A percentile compares a stretch with the other conserved stretches of the same genome.
These are phyloP conservation scores for Forpus xanthops DNA, from an alignment of 2,797 vertebrate species.

Conservation along the genomic window DNA sequence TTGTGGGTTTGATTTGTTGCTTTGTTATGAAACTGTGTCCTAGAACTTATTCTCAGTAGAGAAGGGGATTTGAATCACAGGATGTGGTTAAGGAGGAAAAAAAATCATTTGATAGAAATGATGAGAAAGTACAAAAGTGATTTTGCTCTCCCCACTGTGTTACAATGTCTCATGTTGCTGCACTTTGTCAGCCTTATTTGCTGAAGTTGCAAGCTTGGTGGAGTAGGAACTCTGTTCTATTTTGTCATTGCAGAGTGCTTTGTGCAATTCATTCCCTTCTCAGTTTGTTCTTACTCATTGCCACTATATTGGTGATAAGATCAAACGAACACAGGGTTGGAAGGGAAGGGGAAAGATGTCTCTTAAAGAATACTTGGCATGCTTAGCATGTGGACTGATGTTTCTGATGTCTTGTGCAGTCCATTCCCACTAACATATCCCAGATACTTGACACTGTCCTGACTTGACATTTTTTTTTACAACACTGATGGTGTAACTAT, in stretches of 20 bases:
- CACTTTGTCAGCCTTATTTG: neutral
- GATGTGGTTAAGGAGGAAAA: constrained; percentile 10
- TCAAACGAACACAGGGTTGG: neutral
- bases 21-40: constrained; percentile 4
- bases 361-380: neutral
- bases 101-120: neutral
- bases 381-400: neutral
- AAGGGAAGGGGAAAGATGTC: neutral
- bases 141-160: neutral
- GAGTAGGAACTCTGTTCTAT: neutral
- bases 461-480: neutral
- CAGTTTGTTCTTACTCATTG: neutral
- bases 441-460: neutral
- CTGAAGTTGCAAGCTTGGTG: neutral
- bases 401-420: neutral
- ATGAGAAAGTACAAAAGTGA: constrained; percentile 16
- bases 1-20: constrained; percentile 20
- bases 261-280: neutral
- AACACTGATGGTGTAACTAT: neutral
- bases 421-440: neutral
- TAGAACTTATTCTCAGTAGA: neutral
- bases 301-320: neutral
- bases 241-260: neutral
- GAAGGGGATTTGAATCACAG: constrained; percentile 15
- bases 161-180: neutral